Base-by-base conservation (phyloP, 1,140 invertebrate species). In the Lanistes nyassanus region DNA sequence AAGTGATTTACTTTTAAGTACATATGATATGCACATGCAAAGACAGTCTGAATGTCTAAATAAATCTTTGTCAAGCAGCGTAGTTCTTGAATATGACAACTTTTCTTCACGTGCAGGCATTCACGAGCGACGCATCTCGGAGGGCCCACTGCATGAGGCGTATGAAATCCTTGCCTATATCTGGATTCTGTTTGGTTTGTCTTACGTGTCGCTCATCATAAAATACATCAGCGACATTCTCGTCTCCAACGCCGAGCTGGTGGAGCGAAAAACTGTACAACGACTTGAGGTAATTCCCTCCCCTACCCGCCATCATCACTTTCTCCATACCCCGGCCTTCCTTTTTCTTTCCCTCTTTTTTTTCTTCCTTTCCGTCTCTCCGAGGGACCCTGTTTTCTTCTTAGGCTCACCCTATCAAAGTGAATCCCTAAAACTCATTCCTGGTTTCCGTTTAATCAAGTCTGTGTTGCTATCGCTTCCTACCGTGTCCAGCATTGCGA, bases 161-260 rank as follows among this genome's bases (percentile, higher is more conserved):
- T 86, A 85, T 65, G 75, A 81, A 55, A 79, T 86, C 5, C 76
- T 82, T 9, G 81, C 81, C 13, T 86, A 84, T 60, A 76, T 82
- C 9, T 86, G 85, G 85, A 85, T 86, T 55, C 74, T 86, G 36
- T 80, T 86, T 34, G 85, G 85, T 0, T 75, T 87, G 36, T 80
- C 85, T 62, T 86, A 86, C 75, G 67, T 87, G 13, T 82, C 85
- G 2, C 77, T 87, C 16, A 77, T 85, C 47, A 83, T 85, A 39
- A 83, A 79, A 58, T 85, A 84, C 75, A 85, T 87, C 55, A 80
- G 81, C 29, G 80, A 81, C 70, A 75, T 82, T 21, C 77, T 86
- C 23, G 78, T 82, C 0, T 75, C 77, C 53, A 85, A 81, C 51
- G 84, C 83, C 23, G 74, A 83, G 72, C 80, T 81, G 62, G 79